Evolutionary conservation across 2,797 vertebrate genomes (phyloP), one percentile per base, ranked within the genome.

Genomic region (Aldrovandia affinis): DNA sequence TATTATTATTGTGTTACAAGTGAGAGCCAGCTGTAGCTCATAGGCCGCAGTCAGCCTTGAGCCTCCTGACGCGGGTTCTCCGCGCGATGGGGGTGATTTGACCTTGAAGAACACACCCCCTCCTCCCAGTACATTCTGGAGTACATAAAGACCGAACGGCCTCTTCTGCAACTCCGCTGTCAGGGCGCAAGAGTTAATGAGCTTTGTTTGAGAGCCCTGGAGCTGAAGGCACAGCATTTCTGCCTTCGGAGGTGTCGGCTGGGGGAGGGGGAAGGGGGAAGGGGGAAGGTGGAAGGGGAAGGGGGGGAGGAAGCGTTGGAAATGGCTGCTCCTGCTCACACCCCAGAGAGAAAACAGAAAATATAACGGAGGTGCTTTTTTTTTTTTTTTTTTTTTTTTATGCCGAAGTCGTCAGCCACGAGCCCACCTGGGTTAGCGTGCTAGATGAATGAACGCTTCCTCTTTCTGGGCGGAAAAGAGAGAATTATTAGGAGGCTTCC

Each of bases 401-500:
- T n/a, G 88, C 65, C 80, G 33, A 68, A 68, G 65, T 63, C 12
- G 87, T 82, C 86, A 54, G 0, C 86, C 78, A 8, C 89, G 91
- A 91, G 92, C 75, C 83, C 65, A 44, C 84, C 55, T 85, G 81
- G 85, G 87, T 87, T 85, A 87, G 70, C 84, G 52, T 79, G 47
- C 68, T n/a, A 81, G 70, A 85, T 83, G 70, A 86, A 83, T 82
- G 47, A 85, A 81, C 28, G 22, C 18, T 39, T 85, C 22, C 59
- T 63, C 47, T 63, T 91, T 89, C 59, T 85, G 87, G 86, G 84
- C 88, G 84, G 90, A 90, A 88, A 84, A 85, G 59, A 73, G 80
- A 77, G 82, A 83, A 82, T 85, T 87, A 89, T 90, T 90, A 87
- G 91, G 91, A 92, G 87, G 90, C 92, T 92, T 88, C 85, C 92